Evolutionary conservation across 1,140 invertebrate genomes (phyloP).

Genomic region (Leptinotarsa defecta): DNA sequence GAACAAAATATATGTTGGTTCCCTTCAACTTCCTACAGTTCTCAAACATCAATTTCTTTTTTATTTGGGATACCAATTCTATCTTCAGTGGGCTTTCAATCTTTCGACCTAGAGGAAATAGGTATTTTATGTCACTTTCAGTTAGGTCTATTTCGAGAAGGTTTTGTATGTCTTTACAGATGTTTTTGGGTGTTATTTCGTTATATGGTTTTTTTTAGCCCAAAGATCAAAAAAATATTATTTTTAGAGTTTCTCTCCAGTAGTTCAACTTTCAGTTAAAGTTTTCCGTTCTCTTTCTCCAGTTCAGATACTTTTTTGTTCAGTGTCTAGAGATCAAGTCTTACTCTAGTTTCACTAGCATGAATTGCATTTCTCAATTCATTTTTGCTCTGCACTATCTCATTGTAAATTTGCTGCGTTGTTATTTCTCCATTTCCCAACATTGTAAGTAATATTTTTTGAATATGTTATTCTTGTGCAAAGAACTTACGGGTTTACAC

Average conservation of each 20-base stretch:
- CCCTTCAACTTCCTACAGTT: constrained; percentile 12
- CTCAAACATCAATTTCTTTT: constrained; percentile 11
- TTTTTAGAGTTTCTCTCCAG: constrained; percentile 9
- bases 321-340: neutral
- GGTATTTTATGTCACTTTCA: constrained; percentile 1
- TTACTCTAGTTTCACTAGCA: constrained; percentile 14
- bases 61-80: constrained; percentile 1
- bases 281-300: neutral
- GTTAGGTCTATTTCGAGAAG: neutral
- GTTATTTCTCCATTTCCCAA: constrained; percentile 3
- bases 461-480: neutral
- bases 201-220: neutral
- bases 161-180: neutral
- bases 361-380: constrained; percentile 5
- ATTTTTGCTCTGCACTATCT: constrained; percentile 10
- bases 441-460: neutral
- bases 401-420: neutral
- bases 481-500: neutral
- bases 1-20: constrained; percentile 20
- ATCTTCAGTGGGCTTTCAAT: constrained; percentile 9
- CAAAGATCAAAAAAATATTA: neutral
- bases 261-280: neutral
- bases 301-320: neutral
- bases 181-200: neutral
- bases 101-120: constrained; percentile 4